Conservation (phyloP, 2,888 invertebrate genomes). For the Tetropium fuscum region DNA sequence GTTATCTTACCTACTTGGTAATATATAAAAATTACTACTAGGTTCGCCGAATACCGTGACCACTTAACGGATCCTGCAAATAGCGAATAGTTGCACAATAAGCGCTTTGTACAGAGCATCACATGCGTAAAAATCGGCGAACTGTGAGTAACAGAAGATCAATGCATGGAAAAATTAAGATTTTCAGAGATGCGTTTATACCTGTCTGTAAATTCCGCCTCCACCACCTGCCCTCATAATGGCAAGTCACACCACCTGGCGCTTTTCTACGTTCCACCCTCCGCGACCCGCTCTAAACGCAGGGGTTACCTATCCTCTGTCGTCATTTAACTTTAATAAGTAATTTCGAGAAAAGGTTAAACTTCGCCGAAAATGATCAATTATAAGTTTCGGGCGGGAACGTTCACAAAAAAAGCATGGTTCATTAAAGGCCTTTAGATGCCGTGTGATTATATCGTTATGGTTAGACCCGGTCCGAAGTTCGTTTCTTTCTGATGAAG, state of each 20-base stretch:
- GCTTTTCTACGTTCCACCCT: conserved; percentile 15
- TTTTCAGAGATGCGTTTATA: conserved; percentile 24
- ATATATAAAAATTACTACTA: too few relatives aligned
- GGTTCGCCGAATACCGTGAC: too few relatives aligned
- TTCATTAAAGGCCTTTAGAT: conserved; percentile 21
- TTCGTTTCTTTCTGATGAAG: conserved; percentile 14
- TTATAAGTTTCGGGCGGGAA: conserved; percentile 23
- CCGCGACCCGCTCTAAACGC: conserved; percentile 2
- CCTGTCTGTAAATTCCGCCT: conserved; percentile 9
- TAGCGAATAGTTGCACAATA: too few relatives aligned
- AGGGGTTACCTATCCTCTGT: conserved; percentile 11
- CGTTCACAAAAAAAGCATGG: conserved; percentile 12
- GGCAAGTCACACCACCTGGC: conserved; percentile 32
- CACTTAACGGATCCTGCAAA: too few relatives aligned
- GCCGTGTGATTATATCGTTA: conserved; percentile 18
- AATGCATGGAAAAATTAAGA: conserved; percentile 29
- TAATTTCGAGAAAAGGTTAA: conserved; percentile 31
- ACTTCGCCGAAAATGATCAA: conserved; percentile 27
- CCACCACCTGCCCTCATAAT: conserved; percentile 30
- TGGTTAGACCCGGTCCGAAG: background rate
- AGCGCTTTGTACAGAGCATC: background rate
- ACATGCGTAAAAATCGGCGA: conserved; percentile 4
- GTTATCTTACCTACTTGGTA: too few relatives aligned
- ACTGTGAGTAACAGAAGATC: conserved; percentile 18
- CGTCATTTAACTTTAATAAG: conserved; percentile 30